Evolutionary conservation across 2,888 invertebrate genomes (phyloP), one percentile per base, ranked within the genome.

Genomic region (Alcis repandata): DNA sequence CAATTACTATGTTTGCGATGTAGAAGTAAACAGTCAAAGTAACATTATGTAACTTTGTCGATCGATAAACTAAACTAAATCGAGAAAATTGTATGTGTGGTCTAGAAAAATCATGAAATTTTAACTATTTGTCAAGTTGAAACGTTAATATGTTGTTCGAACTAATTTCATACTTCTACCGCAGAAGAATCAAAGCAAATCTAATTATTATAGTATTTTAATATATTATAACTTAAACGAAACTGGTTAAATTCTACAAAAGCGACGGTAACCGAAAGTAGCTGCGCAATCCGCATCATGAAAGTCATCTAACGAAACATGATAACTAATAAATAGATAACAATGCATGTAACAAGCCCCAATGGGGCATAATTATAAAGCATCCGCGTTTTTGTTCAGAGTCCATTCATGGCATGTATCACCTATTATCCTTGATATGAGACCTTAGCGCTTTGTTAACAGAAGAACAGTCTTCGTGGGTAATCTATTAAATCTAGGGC

Each of bases 341-440:
- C 70, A 71, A 73, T 73, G 63, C 52, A 57, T 52, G 17, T 58
- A 64, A 71, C 68, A 61, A 73, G 49, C 68, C 64, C 58, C 67
- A 32, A 68, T 74, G 76, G 77, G 70, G 74, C 70, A 43, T 17
- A 40, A 32, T 75, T 65, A 62, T 57, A 72, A 69, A 71, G 80
- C 86, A 87, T 90, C 89, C 88, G 88, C 71, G 85, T 89, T 87
- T 88, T 89, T 89, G 88, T 89, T 82, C 70, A 68, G 2, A 43
- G 53, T 63, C 83, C 82, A 79, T 87, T 87, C 80, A 83, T 78
- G 83, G 81, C 73, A 71, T 76, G 71, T 78, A 83, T 81, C 72
- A 76, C 72, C 82, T 72, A 87, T 89, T 89, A 86, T 88, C 82
- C 82, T 82, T 76, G 72, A 65, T 73, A 65, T 73, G 74, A 75